These are phyloP conservation scores for Pentamera pediparva DNA, from an alignment of 53 echinoderm and acorn worm genomes.

Conservation along the genomic window DNA sequence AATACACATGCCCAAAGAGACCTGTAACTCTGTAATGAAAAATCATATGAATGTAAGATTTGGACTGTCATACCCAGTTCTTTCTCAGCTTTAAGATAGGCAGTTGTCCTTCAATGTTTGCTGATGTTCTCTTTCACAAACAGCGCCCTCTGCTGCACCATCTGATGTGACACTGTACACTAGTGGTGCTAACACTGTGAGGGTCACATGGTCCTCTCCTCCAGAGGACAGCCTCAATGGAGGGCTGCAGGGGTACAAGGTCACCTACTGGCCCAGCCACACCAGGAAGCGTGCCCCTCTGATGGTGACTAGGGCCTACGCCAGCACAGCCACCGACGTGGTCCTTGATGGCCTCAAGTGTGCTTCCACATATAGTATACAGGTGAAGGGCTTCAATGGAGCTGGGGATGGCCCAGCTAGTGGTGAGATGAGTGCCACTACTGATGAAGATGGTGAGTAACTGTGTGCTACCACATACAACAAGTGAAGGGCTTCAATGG, in stretches of 20 bases:
- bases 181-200: constrained; percentile 36
- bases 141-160: constrained; percentile 91
- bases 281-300: constrained; percentile 19
- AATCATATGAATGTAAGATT: too few species aligned
- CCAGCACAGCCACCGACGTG: constrained; percentile 51
- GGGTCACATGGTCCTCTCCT: constrained; percentile 69
- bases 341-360: constrained; percentile 68
- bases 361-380: constrained; percentile 69
- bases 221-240: constrained; percentile 78
- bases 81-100: too few species aligned
- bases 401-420: constrained; percentile 88
- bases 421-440: constrained; percentile 29
- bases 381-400: constrained; percentile 77
- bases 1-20: too few species aligned
- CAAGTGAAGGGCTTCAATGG: constrained; percentile 79
- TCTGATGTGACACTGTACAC: constrained; percentile 38
- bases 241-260: constrained; percentile 93
- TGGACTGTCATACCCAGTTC: neutral
- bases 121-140: neutral
- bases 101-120: neutral
- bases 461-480: constrained; percentile 57
- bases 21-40: too few species aligned
- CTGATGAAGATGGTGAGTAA: constrained; percentile 66
- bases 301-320: constrained; percentile 55
- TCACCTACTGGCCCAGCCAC: constrained; percentile 23